These are phyloP conservation scores for Odocoileus virginianus DNA, from an alignment of 2,113 vertebrate species.

Conservation along the genomic window DNA sequence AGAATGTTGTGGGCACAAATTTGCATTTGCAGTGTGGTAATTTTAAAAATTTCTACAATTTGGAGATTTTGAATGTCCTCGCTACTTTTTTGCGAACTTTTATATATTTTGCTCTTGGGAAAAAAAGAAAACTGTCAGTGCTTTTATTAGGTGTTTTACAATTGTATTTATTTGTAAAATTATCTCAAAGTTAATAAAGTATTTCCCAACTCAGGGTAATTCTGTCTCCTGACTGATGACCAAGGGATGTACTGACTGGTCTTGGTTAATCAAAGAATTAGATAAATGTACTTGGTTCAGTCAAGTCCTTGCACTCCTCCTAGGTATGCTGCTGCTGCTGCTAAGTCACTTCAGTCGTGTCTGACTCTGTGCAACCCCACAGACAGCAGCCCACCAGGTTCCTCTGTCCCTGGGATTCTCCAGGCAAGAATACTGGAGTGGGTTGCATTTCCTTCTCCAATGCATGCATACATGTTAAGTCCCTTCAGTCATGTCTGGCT, in stretches of 20 bases:
- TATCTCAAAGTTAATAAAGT: background rate
- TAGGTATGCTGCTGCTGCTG: background rate
- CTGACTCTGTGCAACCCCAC: no score
- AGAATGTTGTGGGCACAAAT: constrained; percentile 53
- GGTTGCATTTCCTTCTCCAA: no score
- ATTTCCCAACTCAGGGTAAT: background rate
- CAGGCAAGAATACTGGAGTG: no score
- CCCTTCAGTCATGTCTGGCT: fast-evolving
- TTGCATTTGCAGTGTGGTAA: constrained; percentile 48
- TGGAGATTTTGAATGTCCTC: background rate
- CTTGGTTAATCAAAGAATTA: background rate
- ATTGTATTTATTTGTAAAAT: background rate
- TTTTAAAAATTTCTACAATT: constrained; percentile 4
- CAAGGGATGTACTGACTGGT: background rate
- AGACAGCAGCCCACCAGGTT: no score
- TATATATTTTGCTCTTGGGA: background rate
- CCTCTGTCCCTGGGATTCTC: no score
- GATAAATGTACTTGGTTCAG: background rate
- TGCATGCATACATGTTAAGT: background rate
- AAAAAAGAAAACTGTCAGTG: background rate
- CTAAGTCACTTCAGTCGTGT: background rate
- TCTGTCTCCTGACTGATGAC: background rate
- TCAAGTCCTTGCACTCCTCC: background rate
- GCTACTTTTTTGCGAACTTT: background rate
- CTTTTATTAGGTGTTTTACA: background rate